These are phyloP conservation scores for Beroe forskalii DNA, from an alignment of 37 sponge, comb jelly and placozoan species.

Conservation along the genomic window DNA sequence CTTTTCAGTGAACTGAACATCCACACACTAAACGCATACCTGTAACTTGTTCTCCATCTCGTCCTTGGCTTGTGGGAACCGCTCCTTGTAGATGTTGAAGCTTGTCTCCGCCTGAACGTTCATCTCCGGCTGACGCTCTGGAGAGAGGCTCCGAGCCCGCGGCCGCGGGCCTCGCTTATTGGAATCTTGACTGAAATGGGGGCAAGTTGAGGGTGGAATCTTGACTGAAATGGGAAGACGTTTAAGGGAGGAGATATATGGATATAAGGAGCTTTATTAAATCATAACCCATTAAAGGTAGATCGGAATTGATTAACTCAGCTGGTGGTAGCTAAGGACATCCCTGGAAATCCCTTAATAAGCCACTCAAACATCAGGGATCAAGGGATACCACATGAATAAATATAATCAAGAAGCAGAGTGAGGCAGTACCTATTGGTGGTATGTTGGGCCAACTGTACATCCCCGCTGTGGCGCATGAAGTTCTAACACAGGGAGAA, in stretches of 20 bases:
- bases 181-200: conserved; percentile 53
- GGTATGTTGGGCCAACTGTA: not conserved
- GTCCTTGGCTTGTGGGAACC: conserved; percentile 58
- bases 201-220: too few relatives aligned
- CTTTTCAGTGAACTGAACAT: too few relatives aligned
- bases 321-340: too few relatives aligned
- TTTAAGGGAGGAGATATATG: too few relatives aligned
- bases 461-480: not conserved
- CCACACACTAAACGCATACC: too few relatives aligned
- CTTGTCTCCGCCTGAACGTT: conserved; percentile 7
- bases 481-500: not conserved
- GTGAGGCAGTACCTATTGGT: not conserved
- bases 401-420: too few relatives aligned
- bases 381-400: too few relatives aligned
- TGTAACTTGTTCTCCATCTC: conserved; percentile 53
- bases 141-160: conserved; percentile 45
- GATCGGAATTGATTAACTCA: not conserved
- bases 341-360: too few relatives aligned
- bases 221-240: too few relatives aligned
- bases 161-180: conserved; percentile 5
- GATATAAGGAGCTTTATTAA: not conserved
- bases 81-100: conserved; percentile 44
- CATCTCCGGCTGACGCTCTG: conserved; percentile 21
- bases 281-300: not conserved
- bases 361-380: too few relatives aligned